A percentile compares a stretch with the other conserved stretches of the same genome.
Conservation (phyloP, 2,113 vertebrate genomes). For the Rhadina sibilatrix region DNA sequence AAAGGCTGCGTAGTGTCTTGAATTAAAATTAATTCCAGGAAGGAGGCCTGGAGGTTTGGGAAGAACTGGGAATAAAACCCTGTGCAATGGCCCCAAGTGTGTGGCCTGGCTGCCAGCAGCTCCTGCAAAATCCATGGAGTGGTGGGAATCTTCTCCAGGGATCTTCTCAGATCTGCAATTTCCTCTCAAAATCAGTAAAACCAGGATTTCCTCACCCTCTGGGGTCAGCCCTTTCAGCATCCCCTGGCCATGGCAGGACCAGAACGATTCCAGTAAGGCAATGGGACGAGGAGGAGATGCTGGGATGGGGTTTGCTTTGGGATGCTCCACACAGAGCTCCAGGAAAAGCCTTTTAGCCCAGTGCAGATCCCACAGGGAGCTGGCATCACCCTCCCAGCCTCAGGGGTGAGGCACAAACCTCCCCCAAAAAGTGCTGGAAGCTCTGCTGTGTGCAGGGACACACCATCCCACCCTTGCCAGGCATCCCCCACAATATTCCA, state of each 20-base stretch:
- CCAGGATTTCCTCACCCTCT: neutral
- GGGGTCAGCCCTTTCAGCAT: neutral
- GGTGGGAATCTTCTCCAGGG: neutral
- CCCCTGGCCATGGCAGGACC: neutral
- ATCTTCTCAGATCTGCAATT: neutral
- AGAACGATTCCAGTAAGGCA: neutral
- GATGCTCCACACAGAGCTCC: neutral
- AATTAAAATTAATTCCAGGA: neutral
- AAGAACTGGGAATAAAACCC: neutral
- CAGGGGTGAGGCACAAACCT: neutral
- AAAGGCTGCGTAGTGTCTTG: neutral
- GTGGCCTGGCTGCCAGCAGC: neutral
- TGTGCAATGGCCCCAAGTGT: neutral
- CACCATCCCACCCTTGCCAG: fast-evolving
- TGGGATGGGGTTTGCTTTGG: neutral
- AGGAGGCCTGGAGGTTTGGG: neutral
- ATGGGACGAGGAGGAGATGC: neutral
- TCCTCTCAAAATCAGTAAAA: neutral
- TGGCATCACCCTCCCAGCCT: neutral
- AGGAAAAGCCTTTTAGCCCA: neutral
- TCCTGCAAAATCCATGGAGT: neutral
- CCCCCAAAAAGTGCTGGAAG: neutral
- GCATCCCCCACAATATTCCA: neutral
- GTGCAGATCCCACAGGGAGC: neutral
- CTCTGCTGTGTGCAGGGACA: fast-evolving